Base-by-base conservation (phyloP, 1,140 invertebrate species). In the Heterodera schachtii region DNA sequence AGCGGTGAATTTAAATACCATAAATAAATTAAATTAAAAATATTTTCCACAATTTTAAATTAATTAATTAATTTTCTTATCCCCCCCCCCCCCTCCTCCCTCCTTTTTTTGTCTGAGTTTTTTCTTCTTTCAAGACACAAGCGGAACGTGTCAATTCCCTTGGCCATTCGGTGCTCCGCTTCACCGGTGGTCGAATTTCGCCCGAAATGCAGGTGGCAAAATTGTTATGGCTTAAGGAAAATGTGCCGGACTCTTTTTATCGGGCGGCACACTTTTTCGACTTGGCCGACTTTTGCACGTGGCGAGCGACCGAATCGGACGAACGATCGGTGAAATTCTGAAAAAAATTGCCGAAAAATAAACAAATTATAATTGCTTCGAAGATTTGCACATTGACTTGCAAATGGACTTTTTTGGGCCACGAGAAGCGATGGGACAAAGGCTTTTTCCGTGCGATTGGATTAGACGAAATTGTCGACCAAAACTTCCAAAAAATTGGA, bases 281-380 rank as follows among this genome's bases (percentile, higher is more conserved):
- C 41, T 69, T 69, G 67, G 67, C 67, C 67, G 67, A 69, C 16
- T 69, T 69, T 43, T 69, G 67, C 67, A 69, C 67, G 7, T 69
- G 67, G 67, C n/a, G 67, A 43, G 67, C 67, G 6, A 69, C 67
- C 67, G 67, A 43, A 69, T 21, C n/a, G n/a, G 19, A 8, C 6
- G 67, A 69, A n/a, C n/a, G 67, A 69, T 69, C 67, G 16, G 67
- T 69, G 19, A 43, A 69, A n/a, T 69, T 69, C 67, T 0, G 7
- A 69, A n/a, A 69, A 52, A 8, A 52, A 52, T 11, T 11, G 6
- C 67, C 19, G 7, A 43, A 69, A 9, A 9, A 1, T 69, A 6
- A n/a, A 16, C n/a, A 69, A 69, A 66, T 66, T n/a, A 66, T 16
- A 66, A 66, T 16, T 66, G 60, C 60, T 66, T n/a, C 60, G 60